Conservation (phyloP, 2,888 invertebrate species). For the Leptinotarsa haldemani region DNA sequence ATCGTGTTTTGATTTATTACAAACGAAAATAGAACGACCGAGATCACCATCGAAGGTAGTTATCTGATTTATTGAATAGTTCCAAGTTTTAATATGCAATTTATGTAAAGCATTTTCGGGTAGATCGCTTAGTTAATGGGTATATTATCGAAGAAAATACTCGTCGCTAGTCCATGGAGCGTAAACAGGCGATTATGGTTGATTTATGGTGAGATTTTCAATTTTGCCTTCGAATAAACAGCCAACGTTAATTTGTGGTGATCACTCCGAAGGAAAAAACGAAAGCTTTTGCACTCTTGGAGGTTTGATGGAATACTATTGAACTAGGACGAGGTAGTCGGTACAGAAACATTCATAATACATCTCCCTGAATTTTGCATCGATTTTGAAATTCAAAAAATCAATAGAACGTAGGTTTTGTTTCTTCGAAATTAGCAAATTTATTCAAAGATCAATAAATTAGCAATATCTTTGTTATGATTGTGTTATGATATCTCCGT, state of each 20-base stretch:
- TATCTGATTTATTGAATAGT: slow-evolving; percentile 23
- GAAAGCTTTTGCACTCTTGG: neutral
- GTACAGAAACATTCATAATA: neutral
- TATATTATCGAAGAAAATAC: slow-evolving; percentile 40
- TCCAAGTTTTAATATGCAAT: slow-evolving; percentile 29
- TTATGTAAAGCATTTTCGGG: slow-evolving; percentile 28
- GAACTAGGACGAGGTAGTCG: neutral
- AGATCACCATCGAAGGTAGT: slow-evolving; percentile 1
- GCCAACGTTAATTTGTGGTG: slow-evolving; percentile 34
- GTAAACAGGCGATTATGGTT: slow-evolving; percentile 42
- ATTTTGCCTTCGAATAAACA: slow-evolving; percentile 37
- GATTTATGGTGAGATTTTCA: slow-evolving; percentile 40
- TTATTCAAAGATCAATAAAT: no score
- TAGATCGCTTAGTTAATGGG: slow-evolving; percentile 35
- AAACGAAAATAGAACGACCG: slow-evolving; percentile 2
- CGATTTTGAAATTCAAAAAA: no score
- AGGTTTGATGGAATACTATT: neutral
- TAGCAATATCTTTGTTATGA: no score
- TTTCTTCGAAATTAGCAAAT: no score
- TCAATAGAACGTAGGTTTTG: no score
- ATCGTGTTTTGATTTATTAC: neutral
- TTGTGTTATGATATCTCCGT: no score
- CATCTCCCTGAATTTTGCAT: no score
- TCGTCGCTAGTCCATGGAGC: slow-evolving; percentile 36
- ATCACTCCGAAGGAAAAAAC: slow-evolving; percentile 27